Evolutionary conservation across 1,140 invertebrate species (phyloP), one percentile per base, ranked within the genome.

Genomic region (Neotoxoptera formosana): DNA sequence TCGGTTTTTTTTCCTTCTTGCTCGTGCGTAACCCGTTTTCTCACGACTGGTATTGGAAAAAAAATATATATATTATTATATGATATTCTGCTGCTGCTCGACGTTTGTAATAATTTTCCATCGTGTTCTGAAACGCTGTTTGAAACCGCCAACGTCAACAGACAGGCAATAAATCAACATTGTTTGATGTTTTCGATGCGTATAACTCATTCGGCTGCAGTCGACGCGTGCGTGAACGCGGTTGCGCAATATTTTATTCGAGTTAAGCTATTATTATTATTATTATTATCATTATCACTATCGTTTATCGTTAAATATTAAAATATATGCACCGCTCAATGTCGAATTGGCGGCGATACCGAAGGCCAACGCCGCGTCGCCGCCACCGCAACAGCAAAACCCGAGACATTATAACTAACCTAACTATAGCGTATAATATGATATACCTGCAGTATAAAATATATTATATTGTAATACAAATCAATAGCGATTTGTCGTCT

Each of bases 121-220:
- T 36, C 34, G 48, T 36, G 87, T 89, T 89, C 51, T n/a, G 60
- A 67, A 67, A 51, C 34, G 48, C 23, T 17, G 17, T 53, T 53
- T 25, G 51, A 56, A 89, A 53, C n/a, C 21, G 88, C 34, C 51
- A 53, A 56, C 51, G 87, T 89, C 87, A 51, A 89, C 21, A 34
- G 34, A 56, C 88, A 20, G 30, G n/a, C 17, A 56, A 90, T 56
- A 56, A 90, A 90, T 90, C 88, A 56, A 90, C 51, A 41, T 14
- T 21, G 89, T 90, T 90, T 56, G 51, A 90, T 90, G 89, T 90
- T 90, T 90, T 90, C 53, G 89, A 60, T 41, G 89, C 53, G 53
- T 41, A 60, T 60, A 60, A 41, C 89, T 60, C 88, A 90, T 21
- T n/a, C 51, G 36, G 36, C 36, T 14, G 14, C 2, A 17, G 30